phyloP scores from a whole-genome alignment of 2,888 invertebrate genomes.

The Horisme vitalbata region DNA sequence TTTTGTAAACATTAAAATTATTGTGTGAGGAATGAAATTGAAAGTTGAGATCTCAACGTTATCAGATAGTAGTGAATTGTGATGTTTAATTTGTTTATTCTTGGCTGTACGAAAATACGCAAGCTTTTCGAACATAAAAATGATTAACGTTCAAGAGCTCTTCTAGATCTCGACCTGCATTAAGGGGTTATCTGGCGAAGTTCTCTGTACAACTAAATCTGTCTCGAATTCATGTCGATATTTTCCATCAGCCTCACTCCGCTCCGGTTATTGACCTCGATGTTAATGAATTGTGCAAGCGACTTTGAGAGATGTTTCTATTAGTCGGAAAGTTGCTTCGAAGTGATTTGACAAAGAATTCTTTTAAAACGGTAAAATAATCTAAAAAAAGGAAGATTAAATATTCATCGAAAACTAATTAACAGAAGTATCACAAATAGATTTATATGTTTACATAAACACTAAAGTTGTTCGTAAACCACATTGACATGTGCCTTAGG shows the following conservation, averaged over 20 bases:
- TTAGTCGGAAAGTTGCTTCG: constrained; percentile 37
- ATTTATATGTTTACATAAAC: constrained; percentile 42
- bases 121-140: constrained; percentile 36
- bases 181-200: constrained; percentile 69
- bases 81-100: not conserved
- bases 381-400: constrained; percentile 14
- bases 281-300: constrained; percentile 75
- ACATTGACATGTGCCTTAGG: constrained; percentile 28
- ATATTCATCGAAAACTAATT: constrained; percentile 53
- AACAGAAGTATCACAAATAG: constrained; percentile 60
- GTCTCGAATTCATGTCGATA: constrained; percentile 62
- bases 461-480: constrained; percentile 30
- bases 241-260: constrained; percentile 40
- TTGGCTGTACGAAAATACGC: constrained; percentile 3
- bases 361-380: constrained; percentile 16
- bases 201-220: constrained; percentile 42
- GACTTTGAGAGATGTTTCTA: constrained; percentile 60
- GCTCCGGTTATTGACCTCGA: constrained; percentile 72
- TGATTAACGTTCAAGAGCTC: constrained; percentile 33
- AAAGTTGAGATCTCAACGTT: not conserved
- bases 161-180: constrained; percentile 55
- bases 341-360: constrained; percentile 28
- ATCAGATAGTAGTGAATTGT: not conserved
- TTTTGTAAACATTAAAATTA: constrained; percentile 26
- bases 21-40: not conserved